A percentile compares a stretch with the other conserved stretches of the same genome.
Conservation (phyloP, 2,113 vertebrate genomes). For the Alouatta palliata region DNA sequence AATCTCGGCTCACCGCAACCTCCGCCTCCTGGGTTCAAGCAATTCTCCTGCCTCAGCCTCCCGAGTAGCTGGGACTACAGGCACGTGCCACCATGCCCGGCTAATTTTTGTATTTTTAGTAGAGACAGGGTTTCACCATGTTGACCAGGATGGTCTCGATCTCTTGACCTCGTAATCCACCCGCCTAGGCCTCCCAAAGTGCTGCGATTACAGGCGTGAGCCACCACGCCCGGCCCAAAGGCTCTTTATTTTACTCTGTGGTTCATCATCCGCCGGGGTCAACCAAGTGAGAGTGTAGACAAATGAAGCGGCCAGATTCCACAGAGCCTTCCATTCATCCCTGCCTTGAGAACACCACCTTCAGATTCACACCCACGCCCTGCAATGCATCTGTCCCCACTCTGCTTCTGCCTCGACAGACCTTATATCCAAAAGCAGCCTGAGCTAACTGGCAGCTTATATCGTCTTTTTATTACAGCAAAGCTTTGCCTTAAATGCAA, state of each 20-base stretch:
- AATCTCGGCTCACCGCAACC: too few relatives aligned
- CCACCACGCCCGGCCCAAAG: too few relatives aligned
- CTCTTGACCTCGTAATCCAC: too few relatives aligned
- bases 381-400: neutral
- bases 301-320: neutral
- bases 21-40: too few relatives aligned
- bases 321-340: neutral
- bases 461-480: neutral
- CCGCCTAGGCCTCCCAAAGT: too few relatives aligned
- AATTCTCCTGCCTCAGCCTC: too few relatives aligned
- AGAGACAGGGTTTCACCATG: too few relatives aligned
- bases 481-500: neutral
- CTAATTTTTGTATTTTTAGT: too few relatives aligned
- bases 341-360: neutral
- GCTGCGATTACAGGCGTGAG: too few relatives aligned
- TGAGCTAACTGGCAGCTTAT: neutral
- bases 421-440: neutral
- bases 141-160: too few relatives aligned
- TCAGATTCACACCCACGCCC: fast-evolving
- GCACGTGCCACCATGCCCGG: too few relatives aligned
- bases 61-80: too few relatives aligned
- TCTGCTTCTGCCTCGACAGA: neutral
- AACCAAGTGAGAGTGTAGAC: neutral
- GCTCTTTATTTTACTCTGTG: neutral
- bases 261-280: neutral